A percentile compares a stretch with the other conserved stretches of the same genome.
These are phyloP conservation scores for Caenorhabditis becei DNA, from an alignment of 2,888 invertebrate species.

Conservation along the genomic window DNA sequence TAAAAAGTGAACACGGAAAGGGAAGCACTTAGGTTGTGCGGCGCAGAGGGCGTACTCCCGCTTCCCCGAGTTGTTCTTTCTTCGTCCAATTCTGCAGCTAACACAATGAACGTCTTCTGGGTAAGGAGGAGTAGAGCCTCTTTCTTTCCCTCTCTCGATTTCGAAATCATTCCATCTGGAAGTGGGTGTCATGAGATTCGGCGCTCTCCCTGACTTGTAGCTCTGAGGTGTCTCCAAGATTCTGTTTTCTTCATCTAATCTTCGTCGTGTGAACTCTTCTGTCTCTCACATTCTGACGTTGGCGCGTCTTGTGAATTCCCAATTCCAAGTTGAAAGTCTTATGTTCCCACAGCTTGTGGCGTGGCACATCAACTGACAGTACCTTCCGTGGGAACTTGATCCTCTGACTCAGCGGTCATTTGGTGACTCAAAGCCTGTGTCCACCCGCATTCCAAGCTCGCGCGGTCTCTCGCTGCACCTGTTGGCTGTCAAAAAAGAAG, in stretches of 20 bases:
- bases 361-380: no score
- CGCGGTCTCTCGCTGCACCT: slow-evolving; percentile 35
- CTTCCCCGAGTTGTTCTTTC: slow-evolving; percentile 34
- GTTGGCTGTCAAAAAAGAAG: slow-evolving; percentile 49
- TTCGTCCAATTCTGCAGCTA: slow-evolving; percentile 39
- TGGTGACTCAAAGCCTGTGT: slow-evolving; percentile 40
- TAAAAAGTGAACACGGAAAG: slow-evolving; percentile 59
- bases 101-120: slow-evolving; percentile 33
- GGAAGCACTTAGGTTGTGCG: slow-evolving; percentile 51
- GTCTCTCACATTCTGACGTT: slow-evolving; percentile 5
- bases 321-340: no score
- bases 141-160: background rate
- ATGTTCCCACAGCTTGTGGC: no score
- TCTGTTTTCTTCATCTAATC: background rate
- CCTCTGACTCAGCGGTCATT: background rate
- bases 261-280: slow-evolving; percentile 5
- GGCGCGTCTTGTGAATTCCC: background rate
- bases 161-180: slow-evolving; percentile 1
- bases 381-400: background rate
- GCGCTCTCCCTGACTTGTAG: background rate
- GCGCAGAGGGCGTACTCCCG: background rate
- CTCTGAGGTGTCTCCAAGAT: background rate
- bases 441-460: slow-evolving; percentile 39
- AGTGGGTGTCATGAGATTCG: background rate
- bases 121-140: background rate